Conservation (phyloP, 64 coral and sea anemone species). For the Cladopsammia gracilis region DNA sequence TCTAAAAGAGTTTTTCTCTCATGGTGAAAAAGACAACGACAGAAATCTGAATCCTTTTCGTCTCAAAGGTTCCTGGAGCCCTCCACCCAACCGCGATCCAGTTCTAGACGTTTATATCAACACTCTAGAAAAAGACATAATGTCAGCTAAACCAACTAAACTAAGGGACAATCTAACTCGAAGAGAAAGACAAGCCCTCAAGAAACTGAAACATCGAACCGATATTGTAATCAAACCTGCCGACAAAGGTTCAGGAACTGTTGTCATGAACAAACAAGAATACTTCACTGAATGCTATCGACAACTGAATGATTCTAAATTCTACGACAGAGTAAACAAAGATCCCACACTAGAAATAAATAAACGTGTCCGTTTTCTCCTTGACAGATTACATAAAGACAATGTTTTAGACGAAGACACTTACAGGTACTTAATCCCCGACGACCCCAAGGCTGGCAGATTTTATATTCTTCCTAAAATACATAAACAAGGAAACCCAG, state of each 20-base stretch:
- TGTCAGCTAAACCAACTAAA: background rate
- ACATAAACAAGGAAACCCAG: too few relatives aligned
- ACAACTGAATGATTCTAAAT: too few relatives aligned
- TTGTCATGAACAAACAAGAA: constrained; percentile 34
- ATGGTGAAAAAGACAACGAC: background rate
- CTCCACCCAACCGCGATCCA: constrained; percentile 10
- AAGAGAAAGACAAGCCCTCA: constrained; percentile 20
- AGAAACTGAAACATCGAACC: too few relatives aligned
- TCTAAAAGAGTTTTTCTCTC: constrained; percentile 8
- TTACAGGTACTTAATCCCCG: too few relatives aligned
- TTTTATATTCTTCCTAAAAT: background rate
- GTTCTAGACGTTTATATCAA: background rate
- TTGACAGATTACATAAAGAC: too few relatives aligned
- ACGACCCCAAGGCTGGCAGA: too few relatives aligned
- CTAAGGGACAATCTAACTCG: constrained; percentile 20
- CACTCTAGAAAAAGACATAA: background rate
- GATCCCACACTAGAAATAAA: too few relatives aligned
- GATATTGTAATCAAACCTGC: constrained; percentile 54
- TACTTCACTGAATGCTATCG: too few relatives aligned
- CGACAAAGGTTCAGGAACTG: constrained; percentile 35
- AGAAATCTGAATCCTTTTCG: background rate
- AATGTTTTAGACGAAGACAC: too few relatives aligned
- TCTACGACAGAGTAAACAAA: too few relatives aligned
- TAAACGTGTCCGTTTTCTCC: too few relatives aligned
- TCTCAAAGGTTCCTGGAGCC: constrained; percentile 3